Evolutionary conservation across 2,797 vertebrate genomes (phyloP).

Genomic region (Poeciliopsis infans): DNA sequence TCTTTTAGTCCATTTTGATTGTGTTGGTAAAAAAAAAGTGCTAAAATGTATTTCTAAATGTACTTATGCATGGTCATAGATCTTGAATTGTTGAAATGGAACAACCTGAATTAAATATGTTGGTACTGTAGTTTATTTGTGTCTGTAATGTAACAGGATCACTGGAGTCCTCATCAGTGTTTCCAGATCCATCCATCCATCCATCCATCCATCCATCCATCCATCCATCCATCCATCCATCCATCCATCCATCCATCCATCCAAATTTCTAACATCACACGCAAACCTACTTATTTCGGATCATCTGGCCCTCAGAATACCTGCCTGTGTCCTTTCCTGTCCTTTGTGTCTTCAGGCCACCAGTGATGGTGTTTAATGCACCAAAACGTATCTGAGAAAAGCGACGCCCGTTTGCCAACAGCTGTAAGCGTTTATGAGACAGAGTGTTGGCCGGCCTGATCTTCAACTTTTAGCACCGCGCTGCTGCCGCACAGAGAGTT

Average conservation of each 20-base stretch:
- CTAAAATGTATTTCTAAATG: conserved; percentile 16
- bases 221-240: too few species aligned
- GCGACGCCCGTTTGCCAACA: conserved; percentile 70
- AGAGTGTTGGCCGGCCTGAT: conserved; percentile 25
- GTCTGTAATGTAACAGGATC: too few species aligned
- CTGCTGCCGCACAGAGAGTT: conserved; percentile 35
- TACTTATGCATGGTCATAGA: conserved; percentile 7
- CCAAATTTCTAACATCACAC: background rate
- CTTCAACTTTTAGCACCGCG: conserved; percentile 54
- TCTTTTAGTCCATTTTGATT: background rate
- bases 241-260: too few species aligned
- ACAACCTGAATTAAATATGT: conserved; percentile 41
- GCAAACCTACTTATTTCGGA: background rate
- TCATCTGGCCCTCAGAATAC: background rate
- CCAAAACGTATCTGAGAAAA: conserved; percentile 70
- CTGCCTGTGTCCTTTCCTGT: background rate
- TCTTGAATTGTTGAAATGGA: conserved; percentile 29
- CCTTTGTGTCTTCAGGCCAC: conserved; percentile 1
- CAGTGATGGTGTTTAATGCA: conserved; percentile 56
- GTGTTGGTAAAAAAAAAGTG: background rate
- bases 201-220: too few species aligned
- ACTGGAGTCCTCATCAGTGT: background rate
- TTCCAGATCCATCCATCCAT: background rate
- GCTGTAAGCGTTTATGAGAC: conserved; percentile 59
- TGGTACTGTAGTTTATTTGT: conserved; percentile 8